Evolutionary conservation across 2,888 invertebrate genomes (phyloP).

Genomic region (Aricia artaxerxes): DNA sequence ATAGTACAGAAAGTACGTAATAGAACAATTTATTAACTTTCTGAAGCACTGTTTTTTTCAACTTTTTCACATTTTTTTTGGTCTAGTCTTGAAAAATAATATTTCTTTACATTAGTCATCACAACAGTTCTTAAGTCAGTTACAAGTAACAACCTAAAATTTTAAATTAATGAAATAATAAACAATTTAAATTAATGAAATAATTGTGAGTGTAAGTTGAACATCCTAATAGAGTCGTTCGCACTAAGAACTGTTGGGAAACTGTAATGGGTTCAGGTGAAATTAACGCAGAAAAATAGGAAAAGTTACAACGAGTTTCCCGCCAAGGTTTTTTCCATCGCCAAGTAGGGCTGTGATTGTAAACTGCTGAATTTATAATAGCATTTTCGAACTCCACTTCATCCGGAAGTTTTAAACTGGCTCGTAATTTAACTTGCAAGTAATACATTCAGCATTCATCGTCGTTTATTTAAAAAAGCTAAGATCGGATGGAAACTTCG

Average conservation of each 20-base stretch:
- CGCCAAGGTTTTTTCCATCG: slow-evolving; percentile 68
- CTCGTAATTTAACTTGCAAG: slow-evolving; percentile 70
- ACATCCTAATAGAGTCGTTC: slow-evolving; percentile 59
- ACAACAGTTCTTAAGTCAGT: background rate
- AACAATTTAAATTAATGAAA: background rate
- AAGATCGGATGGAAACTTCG: slow-evolving; percentile 58
- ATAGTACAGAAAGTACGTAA: background rate
- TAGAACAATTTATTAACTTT: background rate
- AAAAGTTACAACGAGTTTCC: slow-evolving; percentile 80
- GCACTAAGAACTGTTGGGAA: slow-evolving; percentile 71
- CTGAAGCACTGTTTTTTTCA: too few relatives aligned
- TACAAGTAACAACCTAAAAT: background rate
- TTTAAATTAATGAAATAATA: background rate
- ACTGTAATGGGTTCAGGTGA: slow-evolving; percentile 76
- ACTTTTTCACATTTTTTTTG: too few relatives aligned
- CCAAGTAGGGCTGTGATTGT: slow-evolving; percentile 78
- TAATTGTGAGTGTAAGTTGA: slow-evolving; percentile 74
- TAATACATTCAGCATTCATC: slow-evolving; percentile 64
- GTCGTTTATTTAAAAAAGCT: slow-evolving; percentile 33
- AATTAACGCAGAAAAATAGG: slow-evolving; percentile 78
- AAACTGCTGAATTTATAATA: slow-evolving; percentile 80
- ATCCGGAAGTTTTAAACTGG: slow-evolving; percentile 74
- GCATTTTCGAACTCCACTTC: slow-evolving; percentile 79
- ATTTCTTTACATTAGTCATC: background rate
- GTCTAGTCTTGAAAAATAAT: background rate